These are phyloP conservation scores for Acanthacorydalis orientalis DNA, from an alignment of 2,888 invertebrate genomes.

Conservation along the genomic window DNA sequence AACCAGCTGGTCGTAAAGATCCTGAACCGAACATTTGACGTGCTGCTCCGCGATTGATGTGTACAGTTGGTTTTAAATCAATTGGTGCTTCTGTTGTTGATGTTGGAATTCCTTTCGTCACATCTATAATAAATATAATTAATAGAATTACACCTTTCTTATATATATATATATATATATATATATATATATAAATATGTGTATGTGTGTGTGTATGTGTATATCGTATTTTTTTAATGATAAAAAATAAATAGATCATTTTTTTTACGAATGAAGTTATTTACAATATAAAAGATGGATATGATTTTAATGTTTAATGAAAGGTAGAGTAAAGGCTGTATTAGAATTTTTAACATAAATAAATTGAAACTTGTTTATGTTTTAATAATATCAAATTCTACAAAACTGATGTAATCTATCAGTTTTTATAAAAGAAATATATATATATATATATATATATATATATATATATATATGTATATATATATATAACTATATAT, in stretches of 20 bases:
- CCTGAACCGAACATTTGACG: conserved; percentile 39
- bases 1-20: conserved; percentile 29
- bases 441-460: no score
- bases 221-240: background rate
- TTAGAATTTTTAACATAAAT: background rate
- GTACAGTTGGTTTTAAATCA: conserved; percentile 23
- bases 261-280: no score
- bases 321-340: background rate
- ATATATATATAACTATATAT: no score
- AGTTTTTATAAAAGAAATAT: no score
- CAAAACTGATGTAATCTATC: no score
- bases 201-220: background rate
- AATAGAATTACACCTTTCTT: background rate
- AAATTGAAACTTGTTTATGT: background rate
- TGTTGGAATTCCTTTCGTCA: background rate
- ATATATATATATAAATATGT: no score
- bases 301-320: no score
- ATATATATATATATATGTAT: no score
- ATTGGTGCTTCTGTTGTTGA: background rate
- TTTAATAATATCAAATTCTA: no score
- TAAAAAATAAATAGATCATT: no score
- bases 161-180: background rate
- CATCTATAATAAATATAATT: background rate
- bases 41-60: conserved; percentile 34
- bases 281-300: no score